These are phyloP conservation scores for Eristalis arbustorum DNA, from an alignment of 2,888 invertebrate genomes.

Conservation along the genomic window DNA sequence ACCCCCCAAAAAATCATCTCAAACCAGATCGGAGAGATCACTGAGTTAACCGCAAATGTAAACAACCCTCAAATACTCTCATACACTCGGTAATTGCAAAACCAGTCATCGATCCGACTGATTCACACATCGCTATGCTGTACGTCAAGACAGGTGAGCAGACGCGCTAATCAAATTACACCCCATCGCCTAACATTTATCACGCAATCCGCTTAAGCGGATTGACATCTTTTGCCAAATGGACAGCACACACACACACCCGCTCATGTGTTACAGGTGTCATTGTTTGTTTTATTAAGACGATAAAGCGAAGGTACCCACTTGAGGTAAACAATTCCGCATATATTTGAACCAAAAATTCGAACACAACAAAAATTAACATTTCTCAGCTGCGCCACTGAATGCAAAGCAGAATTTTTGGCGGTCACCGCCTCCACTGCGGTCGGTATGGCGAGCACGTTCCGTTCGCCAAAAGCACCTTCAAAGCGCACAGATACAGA, in stretches of 20 bases:
- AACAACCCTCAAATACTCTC: neutral
- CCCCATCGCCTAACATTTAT: neutral
- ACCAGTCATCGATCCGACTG: neutral
- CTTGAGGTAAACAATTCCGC: neutral
- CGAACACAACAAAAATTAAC: neutral
- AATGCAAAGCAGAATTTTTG: slow-evolving; percentile 23
- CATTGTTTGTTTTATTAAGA: slow-evolving; percentile 22
- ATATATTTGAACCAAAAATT: neutral
- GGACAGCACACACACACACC: neutral
- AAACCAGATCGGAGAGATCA: neutral
- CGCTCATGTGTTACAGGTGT: neutral
- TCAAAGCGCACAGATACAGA: neutral
- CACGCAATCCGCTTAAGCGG: neutral
- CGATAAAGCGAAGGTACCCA: neutral
- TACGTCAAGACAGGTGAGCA: neutral
- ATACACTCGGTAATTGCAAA: neutral
- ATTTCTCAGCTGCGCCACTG: slow-evolving; percentile 17
- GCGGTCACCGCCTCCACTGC: slow-evolving; percentile 12
- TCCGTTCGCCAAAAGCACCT: slow-evolving; percentile 8
- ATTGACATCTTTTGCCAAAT: too few relatives aligned
- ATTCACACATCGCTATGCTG: neutral
- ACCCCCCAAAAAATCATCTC: neutral
- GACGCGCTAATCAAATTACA: neutral
- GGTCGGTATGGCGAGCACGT: slow-evolving; percentile 30
- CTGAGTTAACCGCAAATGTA: neutral